These are phyloP conservation scores for Diglossa cyanea DNA, from an alignment of 2,797 vertebrate species.

Conservation along the genomic window DNA sequence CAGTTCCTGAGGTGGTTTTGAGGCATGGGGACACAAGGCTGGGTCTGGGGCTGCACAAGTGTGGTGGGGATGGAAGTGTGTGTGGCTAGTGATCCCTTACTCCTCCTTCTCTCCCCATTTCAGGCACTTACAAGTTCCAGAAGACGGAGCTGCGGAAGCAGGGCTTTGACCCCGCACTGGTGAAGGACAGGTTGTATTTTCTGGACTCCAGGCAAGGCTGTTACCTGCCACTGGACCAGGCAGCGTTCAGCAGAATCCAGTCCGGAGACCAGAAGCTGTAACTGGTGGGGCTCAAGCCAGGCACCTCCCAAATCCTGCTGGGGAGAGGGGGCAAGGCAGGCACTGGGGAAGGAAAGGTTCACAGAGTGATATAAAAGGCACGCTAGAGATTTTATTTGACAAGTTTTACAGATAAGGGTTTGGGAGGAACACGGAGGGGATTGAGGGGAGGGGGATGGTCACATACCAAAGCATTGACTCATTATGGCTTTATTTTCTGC, in stretches of 20 bases:
- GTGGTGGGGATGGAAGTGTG: accelerated
- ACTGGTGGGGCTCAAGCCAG: not conserved
- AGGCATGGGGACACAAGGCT: not conserved
- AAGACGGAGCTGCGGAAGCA: conserved; percentile 91
- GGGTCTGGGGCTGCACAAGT: not conserved
- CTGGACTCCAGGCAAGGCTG: conserved; percentile 87
- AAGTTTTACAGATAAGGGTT: not conserved
- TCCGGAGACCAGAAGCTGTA: conserved; percentile 91
- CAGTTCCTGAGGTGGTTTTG: not conserved
- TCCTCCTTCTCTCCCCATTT: not conserved
- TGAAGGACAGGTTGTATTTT: conserved; percentile 90
- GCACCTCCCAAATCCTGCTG: not conserved
- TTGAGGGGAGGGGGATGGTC: not conserved
- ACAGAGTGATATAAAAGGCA: not conserved
- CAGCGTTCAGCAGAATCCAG: conserved; percentile 82
- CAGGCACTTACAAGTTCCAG: conserved; percentile 97
- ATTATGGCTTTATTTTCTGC: conserved; percentile 61
- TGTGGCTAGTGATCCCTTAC: not conserved
- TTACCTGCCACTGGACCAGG: conserved; percentile 81
- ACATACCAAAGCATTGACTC: conserved; percentile 64
- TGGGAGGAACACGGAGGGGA: not conserved
- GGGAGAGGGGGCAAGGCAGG: not conserved
- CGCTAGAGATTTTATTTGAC: not conserved
- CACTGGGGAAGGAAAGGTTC: not conserved
- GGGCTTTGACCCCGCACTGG: conserved; percentile 80